Base-by-base conservation (phyloP, 2,797 vertebrate genomes). In the Rhincodon typus region DNA sequence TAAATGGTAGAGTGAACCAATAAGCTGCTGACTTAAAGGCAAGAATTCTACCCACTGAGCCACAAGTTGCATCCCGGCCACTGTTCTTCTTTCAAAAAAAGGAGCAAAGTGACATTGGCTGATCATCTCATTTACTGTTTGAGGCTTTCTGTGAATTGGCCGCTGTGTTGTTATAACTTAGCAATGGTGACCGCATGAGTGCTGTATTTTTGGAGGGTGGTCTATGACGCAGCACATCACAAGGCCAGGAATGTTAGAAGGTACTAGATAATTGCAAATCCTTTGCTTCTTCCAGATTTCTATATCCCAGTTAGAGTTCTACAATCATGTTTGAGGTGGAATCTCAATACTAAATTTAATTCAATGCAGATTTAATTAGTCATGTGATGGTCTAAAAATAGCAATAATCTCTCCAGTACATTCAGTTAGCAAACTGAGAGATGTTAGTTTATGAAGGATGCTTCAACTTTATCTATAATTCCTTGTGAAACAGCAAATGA, bases 381-480 rank as follows among this genome's bases (percentile, higher is more conserved):
- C 19, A 93, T 25, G 23, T n/a, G 8, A 25, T 69, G 21, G 67
- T 2, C 62, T 69, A 42, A 69, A 67, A 93, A 93, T 69, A 13
- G 13, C 62, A 66, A 23, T 6, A 42, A 42, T 25, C 25, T 69
- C 90, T 93, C n/a, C 66, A 38, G 62, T 12, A 69, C 21, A 42
- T 93, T 69, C n/a, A 67, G n/a, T 69, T 42, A 69, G 66, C n/a
- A 62, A 90, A 90, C 15, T 34, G 87, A 90, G 53, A 93, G 90
- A n/a, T 42, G 57, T 57, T 90, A 34, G 50, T n/a, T n/a, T 90
- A 62, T 62, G 17, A 34, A 30, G 27, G 27, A 62, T 34, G 57
- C 57, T 67, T 69, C 66, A 93, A 42, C n/a, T 93, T 67, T 93
- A 93, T 93, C n/a, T 91, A 93, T 67, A 62, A 93, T 19, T 93